Evolutionary conservation across 2,888 invertebrate genomes (phyloP).

Genomic region (Griposia aprilina): DNA sequence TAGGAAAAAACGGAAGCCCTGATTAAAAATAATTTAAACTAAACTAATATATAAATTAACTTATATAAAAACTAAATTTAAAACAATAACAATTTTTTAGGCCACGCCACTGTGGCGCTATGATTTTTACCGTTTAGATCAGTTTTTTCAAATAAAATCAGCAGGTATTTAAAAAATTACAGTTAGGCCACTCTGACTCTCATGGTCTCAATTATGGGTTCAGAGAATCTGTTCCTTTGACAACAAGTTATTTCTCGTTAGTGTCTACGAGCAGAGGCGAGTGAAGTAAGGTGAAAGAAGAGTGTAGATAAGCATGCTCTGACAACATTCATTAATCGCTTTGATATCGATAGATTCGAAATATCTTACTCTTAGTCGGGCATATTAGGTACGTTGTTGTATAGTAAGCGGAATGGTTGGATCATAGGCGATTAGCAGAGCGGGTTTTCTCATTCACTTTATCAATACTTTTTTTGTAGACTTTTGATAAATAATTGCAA

Average conservation of each 20-base stretch:
- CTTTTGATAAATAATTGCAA: too few relatives aligned
- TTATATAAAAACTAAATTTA: too few relatives aligned
- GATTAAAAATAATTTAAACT: too few relatives aligned
- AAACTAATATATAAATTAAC: too few relatives aligned
- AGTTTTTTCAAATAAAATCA: too few relatives aligned
- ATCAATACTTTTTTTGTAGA: background rate
- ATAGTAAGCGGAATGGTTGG: background rate
- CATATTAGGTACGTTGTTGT: too few relatives aligned
- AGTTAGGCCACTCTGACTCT: too few relatives aligned
- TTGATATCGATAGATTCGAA: conserved; percentile 41
- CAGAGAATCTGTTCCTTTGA: background rate
- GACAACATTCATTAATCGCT: conserved; percentile 42
- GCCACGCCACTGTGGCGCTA: too few relatives aligned
- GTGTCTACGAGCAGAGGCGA: background rate
- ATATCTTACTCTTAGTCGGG: conserved; percentile 13
- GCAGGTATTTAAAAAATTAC: too few relatives aligned
- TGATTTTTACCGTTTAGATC: too few relatives aligned
- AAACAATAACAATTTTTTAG: too few relatives aligned
- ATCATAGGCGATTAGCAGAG: background rate
- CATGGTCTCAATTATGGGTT: background rate
- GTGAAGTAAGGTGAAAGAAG: background rate
- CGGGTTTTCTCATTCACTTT: background rate
- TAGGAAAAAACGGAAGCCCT: too few relatives aligned
- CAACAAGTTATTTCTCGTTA: conserved; percentile 24
- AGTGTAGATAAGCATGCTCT: conserved; percentile 12